Evolutionary conservation across 2,797 vertebrate species (phyloP).

Genomic region (Cephalopachus bancanus): DNA sequence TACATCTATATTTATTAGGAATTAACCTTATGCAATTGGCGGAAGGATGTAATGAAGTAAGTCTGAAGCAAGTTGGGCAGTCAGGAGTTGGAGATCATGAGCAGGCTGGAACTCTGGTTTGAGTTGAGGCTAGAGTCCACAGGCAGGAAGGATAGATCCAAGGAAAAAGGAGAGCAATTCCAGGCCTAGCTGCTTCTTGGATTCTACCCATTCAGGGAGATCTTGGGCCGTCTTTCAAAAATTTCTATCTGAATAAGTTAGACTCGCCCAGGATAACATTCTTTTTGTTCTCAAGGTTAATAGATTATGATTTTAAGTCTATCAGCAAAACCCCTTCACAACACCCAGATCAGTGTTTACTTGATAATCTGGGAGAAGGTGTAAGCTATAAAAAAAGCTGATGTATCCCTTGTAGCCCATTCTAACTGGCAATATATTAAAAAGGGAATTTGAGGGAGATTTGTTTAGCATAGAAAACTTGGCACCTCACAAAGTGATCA

Average conservation of each 20-base stretch:
- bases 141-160: background rate
- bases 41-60: background rate
- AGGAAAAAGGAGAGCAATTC: background rate
- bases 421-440: background rate
- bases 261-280: background rate
- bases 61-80: background rate
- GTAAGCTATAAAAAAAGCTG: background rate
- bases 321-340: background rate
- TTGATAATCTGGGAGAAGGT: background rate
- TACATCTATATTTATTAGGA: background rate
- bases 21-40: background rate
- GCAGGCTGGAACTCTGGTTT: background rate
- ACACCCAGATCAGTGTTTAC: background rate
- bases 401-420: background rate
- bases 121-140: background rate
- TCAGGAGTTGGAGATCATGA: background rate
- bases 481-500: background rate
- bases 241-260: background rate
- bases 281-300: background rate
- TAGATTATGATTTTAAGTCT: background rate
- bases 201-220: background rate
- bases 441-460: background rate
- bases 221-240: accelerated
- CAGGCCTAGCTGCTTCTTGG: background rate
- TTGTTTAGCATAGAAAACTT: background rate